These are phyloP conservation scores for Apotomis turbidana DNA, from an alignment of 2,888 invertebrate genomes.

Conservation along the genomic window DNA sequence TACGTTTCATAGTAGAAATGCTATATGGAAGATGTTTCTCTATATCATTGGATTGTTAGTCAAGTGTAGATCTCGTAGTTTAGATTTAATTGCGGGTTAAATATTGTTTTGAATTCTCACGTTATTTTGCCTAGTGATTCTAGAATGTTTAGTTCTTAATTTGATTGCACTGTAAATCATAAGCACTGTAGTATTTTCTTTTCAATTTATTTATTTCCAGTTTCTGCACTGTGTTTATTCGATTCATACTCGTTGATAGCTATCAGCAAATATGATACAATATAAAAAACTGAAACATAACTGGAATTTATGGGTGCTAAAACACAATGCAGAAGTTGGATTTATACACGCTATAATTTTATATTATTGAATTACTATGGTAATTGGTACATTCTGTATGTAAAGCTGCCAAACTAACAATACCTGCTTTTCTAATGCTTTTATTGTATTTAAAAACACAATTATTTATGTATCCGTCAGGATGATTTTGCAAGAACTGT, in stretches of 20 bases:
- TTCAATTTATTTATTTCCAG: conserved; percentile 4
- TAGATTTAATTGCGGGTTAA: conserved; percentile 43
- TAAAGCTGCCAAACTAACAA: conserved; percentile 60
- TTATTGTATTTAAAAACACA: conserved; percentile 45
- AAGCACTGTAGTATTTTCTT: conserved; percentile 51
- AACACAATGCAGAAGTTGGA: conserved; percentile 9
- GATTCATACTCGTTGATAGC: neutral
- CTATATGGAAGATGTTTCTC: conserved; percentile 45
- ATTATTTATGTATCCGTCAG: conserved; percentile 49
- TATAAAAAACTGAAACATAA: too few relatives aligned
- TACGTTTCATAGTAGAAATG: conserved; percentile 52
- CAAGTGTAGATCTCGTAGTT: conserved; percentile 55
- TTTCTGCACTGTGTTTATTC: conserved; percentile 11
- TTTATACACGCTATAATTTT: conserved; percentile 1
- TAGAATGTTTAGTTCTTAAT: conserved; percentile 42
- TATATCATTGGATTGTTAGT: conserved; percentile 38
- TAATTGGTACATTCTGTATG: conserved; percentile 52
- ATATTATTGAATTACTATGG: conserved; percentile 50
- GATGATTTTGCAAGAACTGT: conserved; percentile 38
- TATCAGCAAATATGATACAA: neutral
- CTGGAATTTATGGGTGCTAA: neutral
- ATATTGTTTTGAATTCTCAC: conserved; percentile 37
- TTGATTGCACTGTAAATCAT: conserved; percentile 53
- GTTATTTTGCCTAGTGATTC: conserved; percentile 41
- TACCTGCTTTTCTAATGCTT: conserved; percentile 70